A percentile compares a stretch with the other conserved stretches of the same genome.
phyloP scores from a whole-genome alignment of 2,797 vertebrate species.

The Bradypodion ventrale region DNA sequence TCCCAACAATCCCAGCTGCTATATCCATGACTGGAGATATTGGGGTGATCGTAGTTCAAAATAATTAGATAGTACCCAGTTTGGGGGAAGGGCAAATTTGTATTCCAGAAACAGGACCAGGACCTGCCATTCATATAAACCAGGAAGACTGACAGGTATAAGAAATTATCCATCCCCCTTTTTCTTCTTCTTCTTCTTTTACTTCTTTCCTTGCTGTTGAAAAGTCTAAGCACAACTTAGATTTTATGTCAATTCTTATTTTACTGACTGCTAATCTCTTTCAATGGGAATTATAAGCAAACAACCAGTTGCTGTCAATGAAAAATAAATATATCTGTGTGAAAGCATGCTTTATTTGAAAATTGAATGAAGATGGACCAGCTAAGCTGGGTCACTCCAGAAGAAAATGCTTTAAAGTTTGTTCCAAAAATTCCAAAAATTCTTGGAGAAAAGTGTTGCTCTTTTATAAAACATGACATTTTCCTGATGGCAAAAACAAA shows the following conservation, averaged over 20 bases:
- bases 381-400: conserved; percentile 2
- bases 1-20: not conserved
- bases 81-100: not conserved
- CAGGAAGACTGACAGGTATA: not conserved
- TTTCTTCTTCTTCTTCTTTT: not conserved
- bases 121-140: conserved; percentile 16
- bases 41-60: not conserved
- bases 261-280: conserved; percentile 13
- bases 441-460: not conserved
- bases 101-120: rapidly evolving
- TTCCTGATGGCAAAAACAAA: not conserved
- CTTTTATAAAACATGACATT: not conserved
- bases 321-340: not conserved
- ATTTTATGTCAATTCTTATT: conserved; percentile 22
- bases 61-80: not conserved
- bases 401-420: conserved; percentile 23
- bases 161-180: not conserved
- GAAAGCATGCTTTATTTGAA: conserved; percentile 4
- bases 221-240: not conserved
- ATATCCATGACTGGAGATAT: not conserved
- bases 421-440: not conserved
- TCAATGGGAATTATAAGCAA: conserved; percentile 24
- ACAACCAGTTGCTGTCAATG: not conserved
- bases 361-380: conserved; percentile 6
- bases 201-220: not conserved